phyloP scores from a whole-genome alignment of 2,888 invertebrate genomes.

The Labia minor region DNA sequence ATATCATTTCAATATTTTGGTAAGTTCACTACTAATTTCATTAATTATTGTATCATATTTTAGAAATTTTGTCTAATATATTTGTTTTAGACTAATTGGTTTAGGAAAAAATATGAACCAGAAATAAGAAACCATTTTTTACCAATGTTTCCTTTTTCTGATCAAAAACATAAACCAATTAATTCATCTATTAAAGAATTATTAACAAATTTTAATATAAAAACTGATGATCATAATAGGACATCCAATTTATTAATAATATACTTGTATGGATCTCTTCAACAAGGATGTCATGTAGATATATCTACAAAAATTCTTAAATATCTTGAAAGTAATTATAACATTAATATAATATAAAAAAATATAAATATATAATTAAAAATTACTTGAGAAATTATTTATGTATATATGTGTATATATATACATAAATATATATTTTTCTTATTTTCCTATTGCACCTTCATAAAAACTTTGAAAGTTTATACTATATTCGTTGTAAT shows the following conservation, averaged over 20 bases:
- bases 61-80: too few species aligned
- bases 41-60: too few species aligned
- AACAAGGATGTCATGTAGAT: not conserved
- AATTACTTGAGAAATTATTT: too few species aligned
- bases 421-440: too few species aligned
- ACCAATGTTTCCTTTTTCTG: constrained; percentile 26
- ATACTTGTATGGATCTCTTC: not conserved
- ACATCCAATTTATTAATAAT: not conserved
- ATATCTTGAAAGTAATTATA: not conserved
- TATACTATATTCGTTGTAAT: too few species aligned
- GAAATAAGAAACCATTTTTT: constrained; percentile 24
- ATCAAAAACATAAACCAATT: not conserved
- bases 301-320: not conserved
- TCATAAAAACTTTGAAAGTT: too few species aligned
- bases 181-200: not conserved
- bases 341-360: too few species aligned
- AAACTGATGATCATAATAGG: not conserved
- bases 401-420: too few species aligned
- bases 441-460: too few species aligned
- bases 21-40: not conserved
- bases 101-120: constrained; percentile 24
- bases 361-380: too few species aligned
- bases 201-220: not conserved
- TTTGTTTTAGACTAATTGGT: constrained; percentile 26
- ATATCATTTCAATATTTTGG: constrained; percentile 18